A percentile compares a stretch with the other conserved stretches of the same genome.
phyloP scores from a whole-genome alignment of 2,113 vertebrate genomes.

The Hemibagrus wyckioides region DNA sequence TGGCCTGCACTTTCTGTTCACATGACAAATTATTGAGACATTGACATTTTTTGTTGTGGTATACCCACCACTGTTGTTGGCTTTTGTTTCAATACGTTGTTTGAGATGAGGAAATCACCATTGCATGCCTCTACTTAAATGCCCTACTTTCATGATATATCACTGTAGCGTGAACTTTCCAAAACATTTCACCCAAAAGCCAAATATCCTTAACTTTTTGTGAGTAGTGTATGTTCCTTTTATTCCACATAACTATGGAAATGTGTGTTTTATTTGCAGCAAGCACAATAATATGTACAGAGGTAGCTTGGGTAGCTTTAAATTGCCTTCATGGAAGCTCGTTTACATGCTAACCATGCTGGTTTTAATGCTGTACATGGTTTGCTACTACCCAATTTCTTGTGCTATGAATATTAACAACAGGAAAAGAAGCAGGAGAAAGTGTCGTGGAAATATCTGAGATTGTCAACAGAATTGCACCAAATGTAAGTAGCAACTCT shows the following conservation, averaged over 20 bases:
- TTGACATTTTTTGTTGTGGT: no score
- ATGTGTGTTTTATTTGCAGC: neutral
- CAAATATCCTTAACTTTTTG: no score
- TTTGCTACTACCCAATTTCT: neutral
- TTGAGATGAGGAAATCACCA: no score
- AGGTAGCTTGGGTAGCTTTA: neutral
- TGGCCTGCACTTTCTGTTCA: no score
- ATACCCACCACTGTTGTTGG: no score
- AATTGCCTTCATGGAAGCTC: neutral
- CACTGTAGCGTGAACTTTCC: no score
- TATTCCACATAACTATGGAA: neutral
- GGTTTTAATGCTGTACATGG: neutral
- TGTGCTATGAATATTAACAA: slow-evolving; percentile 21
- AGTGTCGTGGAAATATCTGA: slow-evolving; percentile 84
- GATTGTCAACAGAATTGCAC: slow-evolving; percentile 90
- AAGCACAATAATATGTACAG: neutral
- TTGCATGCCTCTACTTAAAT: no score
- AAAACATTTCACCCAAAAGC: no score
- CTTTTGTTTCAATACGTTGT: no score
- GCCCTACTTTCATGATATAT: no score
- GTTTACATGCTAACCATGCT: neutral
- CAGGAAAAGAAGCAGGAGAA: slow-evolving; percentile 68
- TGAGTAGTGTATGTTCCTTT: no score
- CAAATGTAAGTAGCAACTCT: slow-evolving; percentile 78
- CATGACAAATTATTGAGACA: no score